Evolutionary conservation across 2,888 invertebrate species (phyloP).

Genomic region (Aleiodes leptofemur): DNA sequence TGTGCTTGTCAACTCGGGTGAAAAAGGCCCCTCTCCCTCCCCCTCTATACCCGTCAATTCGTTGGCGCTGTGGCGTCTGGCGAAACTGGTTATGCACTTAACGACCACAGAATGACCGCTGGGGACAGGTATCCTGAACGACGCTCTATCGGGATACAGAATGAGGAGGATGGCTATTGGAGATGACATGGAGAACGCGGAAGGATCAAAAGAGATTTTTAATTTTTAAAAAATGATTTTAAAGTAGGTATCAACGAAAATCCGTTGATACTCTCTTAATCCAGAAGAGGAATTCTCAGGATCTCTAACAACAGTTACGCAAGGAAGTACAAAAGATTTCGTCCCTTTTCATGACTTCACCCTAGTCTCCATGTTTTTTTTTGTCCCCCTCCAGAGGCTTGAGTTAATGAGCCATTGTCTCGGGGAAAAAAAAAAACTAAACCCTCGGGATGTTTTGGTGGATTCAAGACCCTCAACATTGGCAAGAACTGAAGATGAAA

Average conservation of each 20-base stretch:
- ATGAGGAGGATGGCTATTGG: constrained; percentile 21
- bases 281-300: neutral
- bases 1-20: constrained; percentile 47
- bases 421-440: neutral
- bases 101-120: constrained; percentile 55
- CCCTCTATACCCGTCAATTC: constrained; percentile 10
- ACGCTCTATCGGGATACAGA: constrained; percentile 44
- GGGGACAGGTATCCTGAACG: constrained; percentile 59
- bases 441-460: constrained; percentile 5
- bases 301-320: constrained; percentile 15
- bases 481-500: neutral
- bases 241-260: too few species aligned
- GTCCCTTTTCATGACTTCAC: constrained; percentile 19
- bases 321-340: neutral
- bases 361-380: constrained; percentile 11
- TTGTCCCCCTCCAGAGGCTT: neutral
- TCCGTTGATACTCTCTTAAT: neutral
- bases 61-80: constrained; percentile 43
- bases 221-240: neutral
- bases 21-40: neutral
- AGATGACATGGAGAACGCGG: constrained; percentile 38
- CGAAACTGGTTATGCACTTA: constrained; percentile 60
- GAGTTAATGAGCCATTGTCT: constrained; percentile 33
- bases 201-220: constrained; percentile 13
- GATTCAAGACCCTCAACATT: too few species aligned